phyloP scores from a whole-genome alignment of 37 sponge, comb jelly and placozoan genomes.

The Beroe ovata region DNA sequence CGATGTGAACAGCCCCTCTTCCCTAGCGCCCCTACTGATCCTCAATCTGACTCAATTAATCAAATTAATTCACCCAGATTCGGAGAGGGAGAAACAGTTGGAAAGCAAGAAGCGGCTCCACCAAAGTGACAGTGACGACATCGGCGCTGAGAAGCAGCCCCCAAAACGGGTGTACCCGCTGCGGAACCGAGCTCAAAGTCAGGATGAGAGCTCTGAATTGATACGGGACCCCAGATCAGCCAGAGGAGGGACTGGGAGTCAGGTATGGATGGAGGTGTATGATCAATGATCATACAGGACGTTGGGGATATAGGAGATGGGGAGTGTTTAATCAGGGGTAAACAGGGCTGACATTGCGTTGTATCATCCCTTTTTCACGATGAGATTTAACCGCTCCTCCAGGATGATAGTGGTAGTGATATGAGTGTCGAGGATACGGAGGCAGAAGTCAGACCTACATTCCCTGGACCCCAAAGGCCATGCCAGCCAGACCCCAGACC shows the following conservation, averaged over 20 bases:
- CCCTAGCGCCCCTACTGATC: too few relatives aligned
- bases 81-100: not conserved
- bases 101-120: constrained; percentile 15
- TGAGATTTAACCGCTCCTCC: not conserved
- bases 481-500: not conserved
- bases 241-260: not conserved
- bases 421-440: constrained; percentile 43
- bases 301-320: too few relatives aligned
- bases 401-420: constrained; percentile 52
- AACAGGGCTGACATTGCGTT: too few relatives aligned
- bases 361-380: too few relatives aligned
- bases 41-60: too few relatives aligned
- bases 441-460: not conserved
- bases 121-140: constrained; percentile 33
- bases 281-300: too few relatives aligned
- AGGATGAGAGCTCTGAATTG: not conserved
- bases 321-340: too few relatives aligned
- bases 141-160: not conserved
- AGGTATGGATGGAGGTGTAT: not conserved
- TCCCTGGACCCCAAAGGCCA: not conserved
- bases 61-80: not conserved
- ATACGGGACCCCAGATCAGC: not conserved
- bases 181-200: not conserved
- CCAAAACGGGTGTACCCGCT: constrained; percentile 33
- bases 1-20: too few relatives aligned